Evolutionary conservation across 2,113 vertebrate species (phyloP).

Genomic region (Aptenodytes patagonicus): DNA sequence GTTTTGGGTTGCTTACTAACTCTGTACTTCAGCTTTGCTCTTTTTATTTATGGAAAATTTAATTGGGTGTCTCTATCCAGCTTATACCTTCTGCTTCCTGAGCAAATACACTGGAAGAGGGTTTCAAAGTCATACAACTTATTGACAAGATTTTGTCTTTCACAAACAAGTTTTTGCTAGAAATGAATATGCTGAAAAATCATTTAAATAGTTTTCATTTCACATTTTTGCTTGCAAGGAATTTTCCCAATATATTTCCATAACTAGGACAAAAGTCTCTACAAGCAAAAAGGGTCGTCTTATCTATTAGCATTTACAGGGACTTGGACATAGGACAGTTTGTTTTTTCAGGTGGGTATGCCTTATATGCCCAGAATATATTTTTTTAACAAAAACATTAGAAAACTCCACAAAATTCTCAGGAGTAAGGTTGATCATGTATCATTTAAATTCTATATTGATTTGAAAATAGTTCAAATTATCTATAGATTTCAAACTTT

Average conservation of each 20-base stretch:
- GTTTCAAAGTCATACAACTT: not conserved
- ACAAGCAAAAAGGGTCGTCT: not conserved
- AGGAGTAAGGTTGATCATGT: not conserved
- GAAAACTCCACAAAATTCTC: not conserved
- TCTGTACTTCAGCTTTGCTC: not conserved
- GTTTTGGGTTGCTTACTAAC: not conserved
- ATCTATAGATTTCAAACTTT: not conserved
- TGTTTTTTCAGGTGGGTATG: not conserved
- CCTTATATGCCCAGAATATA: not conserved
- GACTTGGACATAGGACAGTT: not conserved
- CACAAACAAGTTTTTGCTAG: not conserved
- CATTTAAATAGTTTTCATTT: not conserved
- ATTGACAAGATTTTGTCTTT: not conserved
- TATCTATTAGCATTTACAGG: not conserved
- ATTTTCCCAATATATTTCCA: not conserved
- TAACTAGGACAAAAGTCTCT: not conserved
- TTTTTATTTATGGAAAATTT: not conserved
- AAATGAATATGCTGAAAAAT: not conserved
- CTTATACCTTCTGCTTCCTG: not conserved
- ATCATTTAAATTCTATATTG: not conserved
- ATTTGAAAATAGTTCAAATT: not conserved
- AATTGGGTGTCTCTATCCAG: not conserved
- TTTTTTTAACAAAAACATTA: not conserved
- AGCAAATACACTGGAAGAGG: not conserved
- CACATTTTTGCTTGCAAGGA: not conserved